Percentiles rank a stretch among this genome's conserved stretches.
Evolutionary conservation across 2,113 vertebrate species (phyloP).

Genomic region (Mus musculus): DNA sequence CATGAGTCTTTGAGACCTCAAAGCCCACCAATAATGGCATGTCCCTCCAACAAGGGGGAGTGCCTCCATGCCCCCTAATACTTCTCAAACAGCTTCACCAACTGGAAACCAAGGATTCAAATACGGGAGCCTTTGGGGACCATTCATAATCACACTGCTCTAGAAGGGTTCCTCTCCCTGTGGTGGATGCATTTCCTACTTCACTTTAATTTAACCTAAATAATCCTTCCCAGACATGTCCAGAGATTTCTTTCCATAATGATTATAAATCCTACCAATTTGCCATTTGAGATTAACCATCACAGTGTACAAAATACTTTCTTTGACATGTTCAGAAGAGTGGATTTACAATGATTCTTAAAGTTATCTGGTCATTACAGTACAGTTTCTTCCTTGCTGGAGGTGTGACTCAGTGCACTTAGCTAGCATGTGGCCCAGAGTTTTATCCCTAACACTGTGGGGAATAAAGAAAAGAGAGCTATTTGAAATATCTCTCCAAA

Average conservation of each 20-base stretch:
- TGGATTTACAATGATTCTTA: slow-evolving; percentile 50
- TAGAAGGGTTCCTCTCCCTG: background rate
- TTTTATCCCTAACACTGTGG: background rate
- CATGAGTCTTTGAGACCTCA: background rate
- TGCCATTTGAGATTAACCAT: background rate
- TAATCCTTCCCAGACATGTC: background rate
- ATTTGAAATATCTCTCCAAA: background rate
- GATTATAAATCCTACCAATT: background rate
- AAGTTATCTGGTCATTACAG: slow-evolving; percentile 40
- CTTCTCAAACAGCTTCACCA: background rate
- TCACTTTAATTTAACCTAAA: background rate
- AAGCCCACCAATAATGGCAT: background rate
- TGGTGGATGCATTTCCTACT: background rate
- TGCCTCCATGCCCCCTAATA: background rate
- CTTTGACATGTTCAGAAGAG: background rate
- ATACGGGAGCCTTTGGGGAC: background rate
- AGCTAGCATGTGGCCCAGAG: background rate
- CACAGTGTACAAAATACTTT: slow-evolving; percentile 16
- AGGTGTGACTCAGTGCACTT: background rate
- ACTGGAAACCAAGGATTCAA: background rate
- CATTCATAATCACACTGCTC: background rate
- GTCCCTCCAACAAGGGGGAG: background rate
- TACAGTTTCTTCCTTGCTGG: slow-evolving; percentile 16
- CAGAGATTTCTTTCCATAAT: background rate
- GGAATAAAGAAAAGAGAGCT: background rate